Evolutionary conservation across 2,797 vertebrate species (phyloP), one percentile per base, ranked within the genome.

Genomic region (Alca torda): DNA sequence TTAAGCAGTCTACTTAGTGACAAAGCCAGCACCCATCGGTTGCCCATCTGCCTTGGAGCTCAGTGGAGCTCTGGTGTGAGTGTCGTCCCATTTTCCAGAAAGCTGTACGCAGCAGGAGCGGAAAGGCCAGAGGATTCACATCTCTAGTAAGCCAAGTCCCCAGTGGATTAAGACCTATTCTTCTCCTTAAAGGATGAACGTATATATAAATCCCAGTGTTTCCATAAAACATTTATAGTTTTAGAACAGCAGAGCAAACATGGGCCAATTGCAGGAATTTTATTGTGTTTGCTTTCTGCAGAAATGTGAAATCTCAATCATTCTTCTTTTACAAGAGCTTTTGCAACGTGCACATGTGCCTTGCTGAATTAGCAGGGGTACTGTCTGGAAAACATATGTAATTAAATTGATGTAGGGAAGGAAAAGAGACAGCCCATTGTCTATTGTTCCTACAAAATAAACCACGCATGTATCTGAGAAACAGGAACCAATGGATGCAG

Each of bases 311-410:
- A 97, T 95, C n/a, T 68, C 93, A 97, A 96, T 97, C 87, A 87
- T 93, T 96, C 95, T 94, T 73, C 35, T 95, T 98, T 98, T 97
- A 97, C n/a, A 90, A 97, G 94, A 96, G 91, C 90, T 98, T 97
- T 98, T 97, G 96, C 95, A 96, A 96, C 89, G 88, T 83, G 93
- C 90, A 97, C 85, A 96, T 97, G 90, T 97, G 97, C 94, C 90
- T 97, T 94, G 67, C 93, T 97, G 97, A 97, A 97, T 97, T 97
- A 97, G 85, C 84, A 95, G 86, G 93, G 75, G 79, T 96, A 91
- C 72, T 95, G 94, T 95, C 97, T 98, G 98, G 97, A 97, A 98
- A 98, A 98, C 95, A 97, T 96, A 96, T 96, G 89, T 82, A 98
- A 97, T 97, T 98, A 96, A 96, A 96, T 73, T 79, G 76, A 95